Evolutionary conservation across 2,797 vertebrate genomes (phyloP), one percentile per base, ranked within the genome.

Genomic region (Picus viridis): DNA sequence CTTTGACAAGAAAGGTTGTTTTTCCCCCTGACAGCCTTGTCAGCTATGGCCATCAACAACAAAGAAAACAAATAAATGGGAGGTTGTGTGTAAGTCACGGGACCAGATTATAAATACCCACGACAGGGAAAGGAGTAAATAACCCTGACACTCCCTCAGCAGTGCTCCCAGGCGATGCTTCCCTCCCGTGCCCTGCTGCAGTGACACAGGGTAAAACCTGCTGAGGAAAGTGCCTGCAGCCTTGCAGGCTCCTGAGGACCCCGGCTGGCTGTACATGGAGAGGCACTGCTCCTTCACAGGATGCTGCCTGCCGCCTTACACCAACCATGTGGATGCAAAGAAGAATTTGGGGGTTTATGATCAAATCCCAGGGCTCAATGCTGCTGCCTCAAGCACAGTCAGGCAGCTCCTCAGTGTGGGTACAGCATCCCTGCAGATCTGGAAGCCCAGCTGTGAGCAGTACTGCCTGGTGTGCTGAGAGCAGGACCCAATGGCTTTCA

Each of bases 41-140:
- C 90, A 95, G 68, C 88, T 82, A 63, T 3, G 74, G 67, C 92
- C 85, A 82, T 87, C 63, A 68, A 95, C 90, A 94, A 34, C 80
- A 77, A 95, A 93, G 96, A 95, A 97, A 95, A 96, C 90, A 97
- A 96, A 94, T 94, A 96, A 92, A 96, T 92, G 89, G 84, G 88
- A 97, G 86, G 84, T 89, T 16, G 3, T 92, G 79, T 90, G 89
- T 80, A 89, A 92, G 94, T 97, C 96, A 94, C 70, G 95, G 96
- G 94, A 96, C 94, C 90, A 92, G 96, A 94, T 91, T 95, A 96
- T 93, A 95, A 98, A 97, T 95, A 90, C 47, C 7, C 59, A 87
- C 63, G 90, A 94, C 82, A 92, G 19, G 20, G 76, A 93, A 84
- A 90, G 74, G 85, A 95, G 91, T 93, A 95, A 97, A 95, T 94